Percentiles rank a stretch among this genome's conserved stretches.
Evolutionary conservation across 2,113 vertebrate genomes (phyloP).

Genomic region (Daphoenositta chrysoptera): DNA sequence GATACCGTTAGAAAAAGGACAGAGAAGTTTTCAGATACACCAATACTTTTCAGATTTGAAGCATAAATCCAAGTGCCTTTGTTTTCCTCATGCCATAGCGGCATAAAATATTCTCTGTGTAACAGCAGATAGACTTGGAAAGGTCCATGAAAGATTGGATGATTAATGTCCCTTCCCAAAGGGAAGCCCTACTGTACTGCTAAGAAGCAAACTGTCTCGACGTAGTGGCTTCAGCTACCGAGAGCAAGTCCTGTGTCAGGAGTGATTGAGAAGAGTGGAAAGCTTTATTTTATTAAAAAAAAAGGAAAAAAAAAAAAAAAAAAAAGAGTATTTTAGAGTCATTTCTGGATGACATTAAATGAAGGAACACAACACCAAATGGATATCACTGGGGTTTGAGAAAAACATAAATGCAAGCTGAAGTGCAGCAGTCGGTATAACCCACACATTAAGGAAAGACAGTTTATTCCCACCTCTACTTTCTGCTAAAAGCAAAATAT

Average conservation of each 20-base stretch:
- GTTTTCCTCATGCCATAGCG: not conserved
- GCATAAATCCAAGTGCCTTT: not conserved
- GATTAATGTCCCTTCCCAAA: not conserved
- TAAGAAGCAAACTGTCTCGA: not conserved
- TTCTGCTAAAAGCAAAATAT: not conserved
- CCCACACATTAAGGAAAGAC: not conserved
- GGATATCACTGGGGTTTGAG: not conserved
- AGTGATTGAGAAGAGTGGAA: not conserved
- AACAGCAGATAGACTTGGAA: not conserved
- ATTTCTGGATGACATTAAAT: not conserved
- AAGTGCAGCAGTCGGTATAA: not conserved
- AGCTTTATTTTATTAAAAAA: not conserved
- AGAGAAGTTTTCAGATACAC: not conserved
- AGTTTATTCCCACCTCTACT: not conserved
- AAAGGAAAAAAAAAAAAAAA: not conserved
- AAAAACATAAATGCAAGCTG: not conserved
- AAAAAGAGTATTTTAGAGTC: not conserved
- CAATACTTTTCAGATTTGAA: not conserved
- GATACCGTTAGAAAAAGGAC: not conserved
- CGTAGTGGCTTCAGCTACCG: not conserved
- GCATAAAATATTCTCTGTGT: not conserved
- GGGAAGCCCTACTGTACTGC: accelerated
- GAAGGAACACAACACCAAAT: not conserved
- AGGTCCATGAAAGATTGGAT: not conserved
- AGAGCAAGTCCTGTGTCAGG: not conserved